phyloP scores from a whole-genome alignment of 1,140 invertebrate genomes.

The Telenomus remus region DNA sequence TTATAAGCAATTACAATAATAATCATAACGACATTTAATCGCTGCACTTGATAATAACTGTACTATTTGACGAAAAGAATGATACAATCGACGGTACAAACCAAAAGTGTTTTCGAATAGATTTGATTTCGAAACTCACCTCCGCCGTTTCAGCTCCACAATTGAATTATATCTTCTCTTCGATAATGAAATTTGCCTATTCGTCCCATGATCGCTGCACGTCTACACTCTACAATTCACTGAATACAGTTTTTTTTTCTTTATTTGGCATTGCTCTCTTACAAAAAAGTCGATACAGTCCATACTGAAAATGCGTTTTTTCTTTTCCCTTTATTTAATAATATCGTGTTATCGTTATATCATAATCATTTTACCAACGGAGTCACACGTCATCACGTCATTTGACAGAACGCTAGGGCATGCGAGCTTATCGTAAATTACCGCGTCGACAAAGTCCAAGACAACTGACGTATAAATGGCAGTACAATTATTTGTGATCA shows the following conservation, averaged over 20 bases:
- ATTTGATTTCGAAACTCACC: neutral
- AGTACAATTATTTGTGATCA: neutral
- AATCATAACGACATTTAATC: conserved; percentile 44
- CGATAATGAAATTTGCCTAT: conserved; percentile 8
- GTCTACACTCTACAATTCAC: conserved; percentile 31
- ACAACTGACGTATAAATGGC: conserved; percentile 3
- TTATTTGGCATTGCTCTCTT: conserved; percentile 11
- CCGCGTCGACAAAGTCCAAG: conserved; percentile 14
- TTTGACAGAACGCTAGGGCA: conserved; percentile 25
- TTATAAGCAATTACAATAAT: conserved; percentile 55
- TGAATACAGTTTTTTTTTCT: conserved; percentile 15
- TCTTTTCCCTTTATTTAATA: conserved; percentile 15
- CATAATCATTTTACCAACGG: conserved; percentile 51
- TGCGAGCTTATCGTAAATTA: conserved; percentile 26
- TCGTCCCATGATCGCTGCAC: conserved; percentile 38
- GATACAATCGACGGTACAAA: conserved; percentile 44
- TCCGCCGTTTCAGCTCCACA: neutral
- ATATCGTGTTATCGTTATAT: conserved; percentile 38
- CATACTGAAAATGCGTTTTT: conserved; percentile 37
- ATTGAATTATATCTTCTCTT: neutral
- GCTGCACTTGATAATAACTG: conserved; percentile 35
- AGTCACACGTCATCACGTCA: conserved; percentile 44
- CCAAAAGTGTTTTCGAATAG: conserved; percentile 14
- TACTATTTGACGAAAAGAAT: conserved; percentile 44
- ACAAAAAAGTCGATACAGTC: conserved; percentile 50